Percentiles rank a stretch among this genome's conserved stretches.
Evolutionary conservation across 2,113 vertebrate genomes (phyloP).

Genomic region (Polypterus bichir): DNA sequence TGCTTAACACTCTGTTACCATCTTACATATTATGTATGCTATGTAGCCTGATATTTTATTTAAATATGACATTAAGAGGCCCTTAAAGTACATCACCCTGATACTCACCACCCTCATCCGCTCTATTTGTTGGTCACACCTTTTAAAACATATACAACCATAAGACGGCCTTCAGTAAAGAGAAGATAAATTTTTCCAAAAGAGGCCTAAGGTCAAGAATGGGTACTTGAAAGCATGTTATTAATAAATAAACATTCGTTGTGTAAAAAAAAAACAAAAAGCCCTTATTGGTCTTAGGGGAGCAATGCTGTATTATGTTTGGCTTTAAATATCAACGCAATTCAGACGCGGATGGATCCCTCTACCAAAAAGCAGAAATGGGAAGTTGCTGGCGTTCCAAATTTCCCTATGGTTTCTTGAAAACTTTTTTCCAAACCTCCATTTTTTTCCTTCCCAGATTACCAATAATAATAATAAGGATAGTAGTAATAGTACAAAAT

Average conservation of each 20-base stretch:
- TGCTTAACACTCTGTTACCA: too few species aligned
- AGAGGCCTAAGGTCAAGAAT: constrained; percentile 57
- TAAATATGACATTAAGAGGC: too few species aligned
- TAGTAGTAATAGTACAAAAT: neutral
- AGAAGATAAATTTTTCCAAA: constrained; percentile 58
- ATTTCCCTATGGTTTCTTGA: constrained; percentile 50
- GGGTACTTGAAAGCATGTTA: constrained; percentile 60
- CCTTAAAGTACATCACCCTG: too few species aligned
- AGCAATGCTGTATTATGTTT: constrained; percentile 58
- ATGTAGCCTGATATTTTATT: too few species aligned
- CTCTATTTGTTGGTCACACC: too few species aligned
- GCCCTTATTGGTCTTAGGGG: constrained; percentile 52
- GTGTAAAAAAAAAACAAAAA: constrained; percentile 20
- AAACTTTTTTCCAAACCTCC: constrained; percentile 45
- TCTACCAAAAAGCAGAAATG: constrained; percentile 40
- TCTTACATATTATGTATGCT: too few species aligned
- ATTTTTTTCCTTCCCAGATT: constrained; percentile 22
- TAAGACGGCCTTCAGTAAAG: constrained; percentile 15
- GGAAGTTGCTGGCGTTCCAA: constrained; percentile 48
- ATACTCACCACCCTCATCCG: too few species aligned
- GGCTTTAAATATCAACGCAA: constrained; percentile 64
- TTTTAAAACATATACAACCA: too few species aligned
- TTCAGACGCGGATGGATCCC: constrained; percentile 58
- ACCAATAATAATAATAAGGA: neutral
- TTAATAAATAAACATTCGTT: constrained; percentile 74